Conservation (phyloP, 2,797 vertebrate genomes). For the Poecilia velifera region DNA sequence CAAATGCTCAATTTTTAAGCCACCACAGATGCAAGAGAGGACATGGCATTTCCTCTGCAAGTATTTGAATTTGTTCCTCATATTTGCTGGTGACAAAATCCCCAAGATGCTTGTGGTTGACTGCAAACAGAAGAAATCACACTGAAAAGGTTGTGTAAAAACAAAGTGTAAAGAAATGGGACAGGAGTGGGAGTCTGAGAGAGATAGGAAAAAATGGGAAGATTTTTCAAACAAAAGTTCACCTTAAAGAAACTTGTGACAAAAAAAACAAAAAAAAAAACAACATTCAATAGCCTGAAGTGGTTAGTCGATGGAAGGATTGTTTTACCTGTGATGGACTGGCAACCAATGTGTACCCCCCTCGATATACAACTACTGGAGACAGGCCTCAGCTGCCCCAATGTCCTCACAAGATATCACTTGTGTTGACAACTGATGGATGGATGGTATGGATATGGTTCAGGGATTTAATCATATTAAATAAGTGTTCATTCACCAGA, state of each 20-base stretch:
- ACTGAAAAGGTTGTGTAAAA: constrained; percentile 7
- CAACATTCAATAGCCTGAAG: constrained; percentile 38
- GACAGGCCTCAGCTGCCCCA: neutral
- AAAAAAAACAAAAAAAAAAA: constrained; percentile 7
- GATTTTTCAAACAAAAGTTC: constrained; percentile 41
- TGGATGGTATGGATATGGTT: constrained; percentile 13
- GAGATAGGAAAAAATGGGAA: constrained; percentile 18
- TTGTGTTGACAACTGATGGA: neutral
- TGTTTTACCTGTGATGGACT: neutral
- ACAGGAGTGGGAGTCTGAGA: constrained; percentile 45
- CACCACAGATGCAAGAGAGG: neutral
- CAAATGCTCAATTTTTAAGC: constrained; percentile 18
- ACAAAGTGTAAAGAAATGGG: constrained; percentile 34
- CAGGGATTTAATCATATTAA: constrained; percentile 29
- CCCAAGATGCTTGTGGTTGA: constrained; percentile 43
- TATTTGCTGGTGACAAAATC: constrained; percentile 40
- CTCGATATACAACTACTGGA: neutral
- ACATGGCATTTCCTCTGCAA: constrained; percentile 21
- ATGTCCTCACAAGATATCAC: too few species aligned
- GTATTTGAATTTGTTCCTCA: constrained; percentile 43
- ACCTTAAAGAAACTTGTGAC: constrained; percentile 25
- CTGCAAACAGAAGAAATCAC: constrained; percentile 46
- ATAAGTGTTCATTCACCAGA: neutral
- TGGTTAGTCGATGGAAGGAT: constrained; percentile 38
- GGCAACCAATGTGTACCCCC: neutral